Evolutionary conservation across 2,797 vertebrate species (phyloP), one percentile per base, ranked within the genome.

Genomic region (Microctenopoma lineatum): DNA sequence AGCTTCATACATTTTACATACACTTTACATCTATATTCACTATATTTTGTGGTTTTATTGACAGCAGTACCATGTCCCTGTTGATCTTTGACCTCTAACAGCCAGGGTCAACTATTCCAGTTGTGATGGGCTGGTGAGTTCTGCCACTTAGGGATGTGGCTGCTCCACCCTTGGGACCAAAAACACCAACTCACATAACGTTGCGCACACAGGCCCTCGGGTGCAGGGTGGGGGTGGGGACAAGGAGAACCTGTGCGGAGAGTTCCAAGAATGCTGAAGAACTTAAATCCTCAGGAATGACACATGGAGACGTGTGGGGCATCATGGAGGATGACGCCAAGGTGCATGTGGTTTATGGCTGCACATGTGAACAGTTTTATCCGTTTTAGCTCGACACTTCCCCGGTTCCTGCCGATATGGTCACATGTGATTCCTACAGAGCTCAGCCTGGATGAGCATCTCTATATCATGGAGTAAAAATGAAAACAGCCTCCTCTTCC

Each of bases 1-100:
- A 80, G 87, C 85, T 84, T 90, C 81, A 15, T 87, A 90, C 79
- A 85, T 83, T 91, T 87, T 89, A 84, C 51, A 92, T 83, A 84
- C 65, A 90, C 34, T 90, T 81, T 86, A 91, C 83, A 92, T 89
- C 85, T 88, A 91, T 73, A 83, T 70, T 89, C 66, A 81, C 63
- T 77, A 80, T 58, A 69, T 79, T 66, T 85, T 79, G 60, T 78
- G 65, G 60, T 70, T 58, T 73, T 68, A 80, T 73, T 73, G 68
- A 90, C 86, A 89, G 81, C 84, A 87, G 87, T 85, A 76, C 64
- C 66, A 61, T 78, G 61, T 73, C 77, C 58, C 55, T 42, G 70
- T 69, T 84, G 81, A 89, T 66, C 62, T 29, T 59, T 79, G 51
- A 78, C 79, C 57, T 72, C 53, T 59, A 69, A 70, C 51, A 50